Evolutionary conservation across 2,888 invertebrate genomes (phyloP).

Genomic region (Andrena marginata): DNA sequence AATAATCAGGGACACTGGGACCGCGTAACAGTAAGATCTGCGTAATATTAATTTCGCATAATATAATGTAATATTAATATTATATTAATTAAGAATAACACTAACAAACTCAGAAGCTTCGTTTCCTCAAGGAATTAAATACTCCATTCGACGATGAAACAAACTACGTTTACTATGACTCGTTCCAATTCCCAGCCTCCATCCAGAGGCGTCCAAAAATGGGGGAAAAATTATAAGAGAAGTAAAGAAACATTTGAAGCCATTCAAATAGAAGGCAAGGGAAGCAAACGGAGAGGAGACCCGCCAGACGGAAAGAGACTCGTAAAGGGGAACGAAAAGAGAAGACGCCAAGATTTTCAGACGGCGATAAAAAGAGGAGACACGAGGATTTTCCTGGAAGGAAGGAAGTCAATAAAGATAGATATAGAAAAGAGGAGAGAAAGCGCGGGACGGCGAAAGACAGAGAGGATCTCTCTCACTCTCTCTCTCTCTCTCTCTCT

Average conservation of each 20-base stretch:
- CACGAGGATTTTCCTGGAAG: slow-evolving; percentile 49
- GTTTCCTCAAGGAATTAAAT: neutral
- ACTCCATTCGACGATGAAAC: neutral
- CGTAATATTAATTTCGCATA: too few relatives aligned
- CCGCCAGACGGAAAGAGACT: neutral
- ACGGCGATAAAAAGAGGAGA: slow-evolving; percentile 34
- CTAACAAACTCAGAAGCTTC: neutral
- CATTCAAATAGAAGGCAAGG: neutral
- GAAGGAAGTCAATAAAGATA: slow-evolving; percentile 52
- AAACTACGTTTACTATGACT: neutral
- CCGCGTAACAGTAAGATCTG: too few relatives aligned
- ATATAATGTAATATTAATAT: too few relatives aligned
- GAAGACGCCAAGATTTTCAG: slow-evolving; percentile 25
- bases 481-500: slow-evolving; percentile 40
- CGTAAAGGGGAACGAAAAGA: neutral
- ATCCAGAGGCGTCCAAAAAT: neutral
- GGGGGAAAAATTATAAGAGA: neutral
- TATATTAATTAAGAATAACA: too few relatives aligned
- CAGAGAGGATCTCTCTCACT: slow-evolving; percentile 22
- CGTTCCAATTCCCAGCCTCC: neutral
- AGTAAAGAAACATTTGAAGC: slow-evolving; percentile 22
- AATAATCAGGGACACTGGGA: too few relatives aligned
- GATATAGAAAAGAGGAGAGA: slow-evolving; percentile 24
- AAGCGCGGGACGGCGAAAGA: slow-evolving; percentile 27
- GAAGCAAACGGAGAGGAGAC: slow-evolving; percentile 6